Base-by-base conservation (phyloP, 1,140 invertebrate species). In the Pseudachorutes palmiensis region DNA sequence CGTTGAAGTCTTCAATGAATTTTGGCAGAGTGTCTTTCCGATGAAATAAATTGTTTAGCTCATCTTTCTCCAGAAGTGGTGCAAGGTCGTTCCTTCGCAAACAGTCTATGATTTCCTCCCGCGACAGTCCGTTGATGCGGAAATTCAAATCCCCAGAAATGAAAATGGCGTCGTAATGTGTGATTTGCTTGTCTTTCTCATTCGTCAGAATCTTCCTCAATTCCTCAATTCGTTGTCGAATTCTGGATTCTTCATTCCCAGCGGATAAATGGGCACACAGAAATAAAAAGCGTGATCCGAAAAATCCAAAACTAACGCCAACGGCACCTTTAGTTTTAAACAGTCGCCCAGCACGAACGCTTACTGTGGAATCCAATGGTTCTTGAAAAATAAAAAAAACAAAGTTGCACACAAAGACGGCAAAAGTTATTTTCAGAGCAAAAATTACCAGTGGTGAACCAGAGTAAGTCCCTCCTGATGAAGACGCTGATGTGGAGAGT, bases 241-340 rank as follows among this genome's bases (percentile, higher is more conserved):
- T 67, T 29, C 69, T 58, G 2, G 67, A 58, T 16, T 29, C 9
- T 26, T 70, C 60, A n/a, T 71, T 57, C 1, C 72, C 72, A 5
- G 72, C 72, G 19, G 72, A 69, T 22, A 74, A 63, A 60, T 74
- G 72, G 28, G 70, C 70, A 49, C 64, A 69, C 9, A 71, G 58
- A 32, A 74, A 70, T 1, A 68, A 22, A 41, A 74, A 70, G n/a
- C 62, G 62, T 0, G 72, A 68, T 28, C 72, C 72, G 41, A 74
- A 74, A 57, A 74, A 67, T 57, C 70, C 70, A 57, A 74, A 71
- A 19, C 33, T 41, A 41, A 71, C 61, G 12, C 58, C 68, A n/a
- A 67, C 68, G 3, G 66, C 58, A 2, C 72, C 72, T 36, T 74
- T 74, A 1, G 72, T 74, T 60, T 74, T 74, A 62, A 74, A 74